A percentile compares a stretch with the other conserved stretches of the same genome.
These are phyloP conservation scores for Cheilosia vernalis DNA, from an alignment of 2,888 invertebrate genomes.

Conservation along the genomic window DNA sequence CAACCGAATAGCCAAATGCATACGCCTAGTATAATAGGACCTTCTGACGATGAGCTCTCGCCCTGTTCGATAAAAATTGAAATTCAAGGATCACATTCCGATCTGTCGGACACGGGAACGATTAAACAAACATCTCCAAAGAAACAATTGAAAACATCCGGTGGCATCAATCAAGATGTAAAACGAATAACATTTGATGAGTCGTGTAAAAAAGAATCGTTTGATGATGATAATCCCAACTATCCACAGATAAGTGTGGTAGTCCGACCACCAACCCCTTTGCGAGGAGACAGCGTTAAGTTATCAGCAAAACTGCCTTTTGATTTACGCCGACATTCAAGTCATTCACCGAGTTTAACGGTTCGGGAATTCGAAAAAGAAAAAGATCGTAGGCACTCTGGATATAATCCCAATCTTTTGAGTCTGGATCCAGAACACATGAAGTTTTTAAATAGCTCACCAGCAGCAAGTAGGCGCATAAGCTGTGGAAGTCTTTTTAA, in stretches of 20 bases:
- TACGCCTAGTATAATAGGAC: constrained; percentile 73
- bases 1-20: constrained; percentile 52
- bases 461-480: constrained; percentile 94
- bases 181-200: constrained; percentile 84
- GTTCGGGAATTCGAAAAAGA: constrained; percentile 84
- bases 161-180: constrained; percentile 79
- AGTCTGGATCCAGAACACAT: constrained; percentile 87
- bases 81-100: constrained; percentile 75
- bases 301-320: constrained; percentile 82
- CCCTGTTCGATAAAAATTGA: constrained; percentile 44
- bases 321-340: constrained; percentile 83
- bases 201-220: constrained; percentile 84
- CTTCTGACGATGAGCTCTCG: constrained; percentile 79
- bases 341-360: constrained; percentile 83
- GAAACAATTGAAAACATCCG: constrained; percentile 51
- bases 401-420: constrained; percentile 86
- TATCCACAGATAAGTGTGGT: constrained; percentile 89
- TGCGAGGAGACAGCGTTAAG: constrained; percentile 86
- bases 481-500: constrained; percentile 95
- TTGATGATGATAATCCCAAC: constrained; percentile 83
- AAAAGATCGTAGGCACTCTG: constrained; percentile 83
- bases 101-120: constrained; percentile 74
- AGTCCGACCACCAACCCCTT: constrained; percentile 90
- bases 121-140: constrained; percentile 52
- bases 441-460: constrained; percentile 89